Conservation (phyloP, 2,888 invertebrate genomes). For the Dorcus hopei region DNA sequence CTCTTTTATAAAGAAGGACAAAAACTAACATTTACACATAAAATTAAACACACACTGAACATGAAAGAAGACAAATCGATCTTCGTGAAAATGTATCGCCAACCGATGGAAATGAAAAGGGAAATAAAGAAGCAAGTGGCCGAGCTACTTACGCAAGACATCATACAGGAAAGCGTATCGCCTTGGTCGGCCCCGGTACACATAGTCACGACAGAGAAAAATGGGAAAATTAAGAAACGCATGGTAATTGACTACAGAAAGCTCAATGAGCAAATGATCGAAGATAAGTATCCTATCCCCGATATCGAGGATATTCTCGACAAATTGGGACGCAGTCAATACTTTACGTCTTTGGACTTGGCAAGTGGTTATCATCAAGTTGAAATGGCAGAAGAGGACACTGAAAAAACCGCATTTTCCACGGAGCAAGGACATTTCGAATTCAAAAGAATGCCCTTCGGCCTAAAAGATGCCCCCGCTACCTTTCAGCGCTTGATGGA, state of each 20-base stretch:
- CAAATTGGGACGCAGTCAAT: constrained; percentile 26
- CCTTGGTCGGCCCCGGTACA: not conserved
- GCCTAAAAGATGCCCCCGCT: constrained; percentile 18
- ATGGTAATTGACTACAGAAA: constrained; percentile 3
- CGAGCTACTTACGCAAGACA: not conserved
- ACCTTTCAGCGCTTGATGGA: constrained; percentile 31
- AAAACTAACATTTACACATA: constrained; percentile 6
- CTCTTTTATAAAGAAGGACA: constrained; percentile 7
- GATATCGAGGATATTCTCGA: constrained; percentile 1
- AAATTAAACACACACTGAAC: constrained; percentile 5
- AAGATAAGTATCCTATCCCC: constrained; percentile 3
- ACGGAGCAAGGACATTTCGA: constrained; percentile 21
- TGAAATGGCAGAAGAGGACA: too few relatives aligned
- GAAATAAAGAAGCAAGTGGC: constrained; percentile 6
- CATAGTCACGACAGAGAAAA: not conserved
- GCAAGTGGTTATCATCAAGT: not conserved
- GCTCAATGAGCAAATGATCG: not conserved
- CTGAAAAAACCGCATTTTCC: not conserved
- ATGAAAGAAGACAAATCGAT: not conserved
- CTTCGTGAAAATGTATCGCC: constrained; percentile 2
- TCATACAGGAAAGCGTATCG: not conserved
- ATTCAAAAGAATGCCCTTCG: constrained; percentile 6
- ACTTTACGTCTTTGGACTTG: constrained; percentile 33
- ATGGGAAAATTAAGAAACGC: not conserved
- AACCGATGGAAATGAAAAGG: constrained; percentile 5